phyloP scores from a whole-genome alignment of 2,797 vertebrate genomes.

The Hoplostethus mediterraneus region DNA sequence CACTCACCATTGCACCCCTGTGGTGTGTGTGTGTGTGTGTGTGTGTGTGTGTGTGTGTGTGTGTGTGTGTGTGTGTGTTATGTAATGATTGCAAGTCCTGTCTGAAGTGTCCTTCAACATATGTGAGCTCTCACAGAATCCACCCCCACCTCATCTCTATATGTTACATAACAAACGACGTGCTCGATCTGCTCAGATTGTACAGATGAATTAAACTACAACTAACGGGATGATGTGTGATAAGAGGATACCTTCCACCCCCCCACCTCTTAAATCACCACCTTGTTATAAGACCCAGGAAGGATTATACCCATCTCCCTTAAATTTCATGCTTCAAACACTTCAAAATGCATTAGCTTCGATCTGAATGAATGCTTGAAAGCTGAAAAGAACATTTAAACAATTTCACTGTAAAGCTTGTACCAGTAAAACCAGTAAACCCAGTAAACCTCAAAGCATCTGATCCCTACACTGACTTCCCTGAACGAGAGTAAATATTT shows the following conservation, averaged over 20 bases:
- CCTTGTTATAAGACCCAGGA: too few species aligned
- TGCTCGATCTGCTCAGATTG: too few species aligned
- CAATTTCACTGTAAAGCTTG: too few species aligned
- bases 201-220: not conserved
- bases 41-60: conserved; percentile 30
- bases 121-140: conserved; percentile 1
- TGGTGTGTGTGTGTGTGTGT: conserved; percentile 3
- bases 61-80: conserved; percentile 52
- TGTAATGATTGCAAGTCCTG: conserved; percentile 64
- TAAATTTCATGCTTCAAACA: too few species aligned
- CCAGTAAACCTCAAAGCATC: not conserved
- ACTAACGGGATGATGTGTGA: not conserved
- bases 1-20: conserved; percentile 21
- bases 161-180: not conserved
- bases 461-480: not conserved
- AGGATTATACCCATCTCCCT: too few species aligned
- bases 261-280: not conserved
- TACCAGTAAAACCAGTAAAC: too few species aligned
- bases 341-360: too few species aligned
- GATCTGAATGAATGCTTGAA: not conserved
- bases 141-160: conserved; percentile 1
- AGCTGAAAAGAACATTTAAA: conserved; percentile 19
- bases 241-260: not conserved
- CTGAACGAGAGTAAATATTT: not conserved
- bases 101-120: conserved; percentile 30